Percentiles rank a stretch among this genome's conserved stretches.
phyloP scores from a whole-genome alignment of 1,140 invertebrate genomes.

The Lepidotrigona ventralis region DNA sequence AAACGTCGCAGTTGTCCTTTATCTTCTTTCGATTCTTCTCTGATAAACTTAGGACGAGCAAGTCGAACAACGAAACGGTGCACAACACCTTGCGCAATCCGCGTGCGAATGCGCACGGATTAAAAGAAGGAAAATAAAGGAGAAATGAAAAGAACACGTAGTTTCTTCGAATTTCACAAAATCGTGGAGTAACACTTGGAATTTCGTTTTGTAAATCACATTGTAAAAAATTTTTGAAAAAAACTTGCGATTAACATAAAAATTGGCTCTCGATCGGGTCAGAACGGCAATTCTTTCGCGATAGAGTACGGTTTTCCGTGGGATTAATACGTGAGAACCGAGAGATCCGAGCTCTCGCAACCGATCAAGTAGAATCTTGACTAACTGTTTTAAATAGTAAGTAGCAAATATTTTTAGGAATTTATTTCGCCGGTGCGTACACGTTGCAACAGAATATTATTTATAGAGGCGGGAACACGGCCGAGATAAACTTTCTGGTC shows the following conservation, averaged over 20 bases:
- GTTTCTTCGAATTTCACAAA: background rate
- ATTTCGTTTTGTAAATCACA: too few species aligned
- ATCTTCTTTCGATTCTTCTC: background rate
- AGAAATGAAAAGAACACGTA: too few species aligned
- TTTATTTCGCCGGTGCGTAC: constrained; percentile 26
- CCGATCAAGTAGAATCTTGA: background rate
- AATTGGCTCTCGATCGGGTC: too few species aligned
- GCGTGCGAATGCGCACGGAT: too few species aligned
- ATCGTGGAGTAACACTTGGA: background rate
- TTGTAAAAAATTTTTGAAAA: too few species aligned
- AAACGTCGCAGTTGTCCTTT: background rate
- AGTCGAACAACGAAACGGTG: background rate
- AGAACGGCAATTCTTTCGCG: background rate
- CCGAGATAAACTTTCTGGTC: constrained; percentile 45
- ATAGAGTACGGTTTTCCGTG: background rate
- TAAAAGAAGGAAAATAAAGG: too few species aligned
- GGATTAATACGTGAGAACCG: background rate
- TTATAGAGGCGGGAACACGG: constrained; percentile 19
- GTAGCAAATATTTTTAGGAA: constrained; percentile 26
- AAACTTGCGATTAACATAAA: too few species aligned
- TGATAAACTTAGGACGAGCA: background rate
- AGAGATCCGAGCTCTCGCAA: background rate
- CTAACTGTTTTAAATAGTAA: constrained; percentile 20
- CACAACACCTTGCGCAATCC: too few species aligned
- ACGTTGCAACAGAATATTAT: constrained; percentile 40